Percentiles rank a stretch among this genome's conserved stretches.
Conservation (phyloP, 2,113 vertebrate species). For the Shinisaurus crocodilurus region DNA sequence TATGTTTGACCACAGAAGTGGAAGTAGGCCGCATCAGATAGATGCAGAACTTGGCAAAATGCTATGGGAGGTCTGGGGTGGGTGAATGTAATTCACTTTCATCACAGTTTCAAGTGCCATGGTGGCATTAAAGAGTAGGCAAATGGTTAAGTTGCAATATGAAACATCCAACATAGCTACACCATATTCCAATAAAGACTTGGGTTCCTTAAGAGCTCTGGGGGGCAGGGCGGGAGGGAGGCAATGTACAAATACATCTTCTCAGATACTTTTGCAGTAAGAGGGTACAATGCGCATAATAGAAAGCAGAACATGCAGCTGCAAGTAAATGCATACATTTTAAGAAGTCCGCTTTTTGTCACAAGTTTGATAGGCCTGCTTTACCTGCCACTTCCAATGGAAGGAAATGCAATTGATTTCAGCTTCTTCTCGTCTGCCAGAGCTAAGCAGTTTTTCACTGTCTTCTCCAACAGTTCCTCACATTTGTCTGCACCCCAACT, state of each 20-base stretch:
- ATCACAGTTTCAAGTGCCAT: neutral
- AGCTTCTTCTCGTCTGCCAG: slow-evolving; percentile 98
- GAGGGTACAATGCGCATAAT: neutral
- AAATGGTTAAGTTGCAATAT: neutral
- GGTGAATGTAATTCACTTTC: neutral
- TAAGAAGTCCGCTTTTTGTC: neutral
- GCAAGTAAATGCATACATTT: too few relatives aligned
- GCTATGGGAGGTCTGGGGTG: neutral
- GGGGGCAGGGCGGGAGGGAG: neutral
- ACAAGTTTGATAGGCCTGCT: neutral
- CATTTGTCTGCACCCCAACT: slow-evolving; percentile 96
- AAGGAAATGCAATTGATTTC: slow-evolving; percentile 96
- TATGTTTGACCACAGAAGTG: neutral
- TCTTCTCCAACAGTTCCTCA: slow-evolving; percentile 96
- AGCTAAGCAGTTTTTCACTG: slow-evolving; percentile 97
- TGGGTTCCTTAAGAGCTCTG: neutral
- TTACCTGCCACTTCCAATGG: slow-evolving; percentile 97
- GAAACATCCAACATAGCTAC: too few relatives aligned
- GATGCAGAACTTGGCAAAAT: neutral
- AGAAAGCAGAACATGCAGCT: too few relatives aligned
- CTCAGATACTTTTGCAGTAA: neutral
- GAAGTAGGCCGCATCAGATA: neutral
- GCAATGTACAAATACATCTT: neutral
- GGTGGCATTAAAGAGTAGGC: neutral
- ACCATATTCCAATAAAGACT: neutral